These are phyloP conservation scores for Limanda limanda DNA, from an alignment of 2,113 vertebrate genomes.

Conservation along the genomic window DNA sequence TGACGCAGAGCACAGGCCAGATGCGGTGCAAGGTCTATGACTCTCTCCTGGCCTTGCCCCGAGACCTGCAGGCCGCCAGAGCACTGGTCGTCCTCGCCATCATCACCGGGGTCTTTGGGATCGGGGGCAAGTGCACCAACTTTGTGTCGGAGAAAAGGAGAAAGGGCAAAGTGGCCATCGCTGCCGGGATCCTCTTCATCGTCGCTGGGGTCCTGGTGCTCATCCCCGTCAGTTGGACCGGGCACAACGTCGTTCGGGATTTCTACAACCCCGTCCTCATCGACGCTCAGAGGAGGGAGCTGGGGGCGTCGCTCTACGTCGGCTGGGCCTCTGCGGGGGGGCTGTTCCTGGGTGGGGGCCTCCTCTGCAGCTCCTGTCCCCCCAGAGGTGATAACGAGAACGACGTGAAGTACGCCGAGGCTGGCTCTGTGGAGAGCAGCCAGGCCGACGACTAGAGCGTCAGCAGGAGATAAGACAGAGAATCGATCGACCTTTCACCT, in stretches of 20 bases:
- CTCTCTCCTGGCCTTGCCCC: constrained; percentile 81
- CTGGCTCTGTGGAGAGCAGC: constrained; percentile 49
- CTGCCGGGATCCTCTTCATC: constrained; percentile 77
- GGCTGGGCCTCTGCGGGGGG: constrained; percentile 85
- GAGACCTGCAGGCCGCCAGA: constrained; percentile 80
- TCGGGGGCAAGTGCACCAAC: constrained; percentile 82
- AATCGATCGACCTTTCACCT: not conserved
- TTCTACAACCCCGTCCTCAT: constrained; percentile 88
- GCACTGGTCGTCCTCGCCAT: constrained; percentile 79
- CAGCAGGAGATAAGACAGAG: not conserved
- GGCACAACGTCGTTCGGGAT: constrained; percentile 84
- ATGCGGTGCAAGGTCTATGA: constrained; percentile 87
- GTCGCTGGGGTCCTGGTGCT: constrained; percentile 81
- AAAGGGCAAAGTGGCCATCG: constrained; percentile 72
- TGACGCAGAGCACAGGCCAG: constrained; percentile 83
- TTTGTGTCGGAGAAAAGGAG: constrained; percentile 61
- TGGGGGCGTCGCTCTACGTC: constrained; percentile 87
- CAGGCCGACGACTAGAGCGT: constrained; percentile 69
- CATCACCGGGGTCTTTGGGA: constrained; percentile 64
- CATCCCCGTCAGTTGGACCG: constrained; percentile 86
- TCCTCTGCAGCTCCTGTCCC: constrained; percentile 85
- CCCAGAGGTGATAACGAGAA: constrained; percentile 54
- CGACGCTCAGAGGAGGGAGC: constrained; percentile 83
- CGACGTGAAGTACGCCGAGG: constrained; percentile 70
- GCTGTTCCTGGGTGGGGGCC: constrained; percentile 83